Conservation (phyloP, 2,888 invertebrate species). For the Eugnorisma glareosa region DNA sequence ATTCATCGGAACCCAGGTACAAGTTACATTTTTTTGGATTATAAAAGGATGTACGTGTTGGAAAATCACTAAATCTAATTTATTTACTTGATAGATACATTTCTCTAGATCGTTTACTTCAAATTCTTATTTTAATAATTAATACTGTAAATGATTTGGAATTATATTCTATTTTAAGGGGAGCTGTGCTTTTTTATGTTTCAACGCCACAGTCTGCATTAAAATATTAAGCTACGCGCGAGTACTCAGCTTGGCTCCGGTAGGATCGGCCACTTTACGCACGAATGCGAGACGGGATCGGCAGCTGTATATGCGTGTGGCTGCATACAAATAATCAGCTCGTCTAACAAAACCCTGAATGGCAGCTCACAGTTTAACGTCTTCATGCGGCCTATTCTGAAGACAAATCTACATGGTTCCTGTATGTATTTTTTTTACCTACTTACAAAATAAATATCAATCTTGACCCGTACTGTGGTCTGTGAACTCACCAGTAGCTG, state of each 20-base stretch:
- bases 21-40: too few relatives aligned
- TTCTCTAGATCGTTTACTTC: too few relatives aligned
- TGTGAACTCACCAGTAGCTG: slow-evolving; percentile 24
- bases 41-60: too few relatives aligned
- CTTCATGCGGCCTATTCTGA: not conserved
- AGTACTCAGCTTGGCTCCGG: not conserved
- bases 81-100: too few relatives aligned
- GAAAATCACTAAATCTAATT: too few relatives aligned
- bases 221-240: not conserved
- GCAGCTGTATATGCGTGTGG: not conserved
- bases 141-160: too few relatives aligned
- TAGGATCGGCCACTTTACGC: not conserved
- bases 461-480: not conserved
- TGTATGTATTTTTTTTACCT: not conserved
- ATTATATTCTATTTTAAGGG: too few relatives aligned
- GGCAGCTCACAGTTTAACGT: not conserved
- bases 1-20: too few relatives aligned
- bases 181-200: too few relatives aligned
- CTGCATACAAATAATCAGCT: not conserved
- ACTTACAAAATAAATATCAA: slow-evolving; percentile 3
- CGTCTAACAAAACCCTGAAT: not conserved
- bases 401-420: not conserved
- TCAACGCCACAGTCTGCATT: too few relatives aligned
- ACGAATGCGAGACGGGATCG: not conserved
- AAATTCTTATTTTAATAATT: too few relatives aligned